Evolutionary conservation across 2,888 invertebrate species (phyloP).

Genomic region (Torymus texanus): DNA sequence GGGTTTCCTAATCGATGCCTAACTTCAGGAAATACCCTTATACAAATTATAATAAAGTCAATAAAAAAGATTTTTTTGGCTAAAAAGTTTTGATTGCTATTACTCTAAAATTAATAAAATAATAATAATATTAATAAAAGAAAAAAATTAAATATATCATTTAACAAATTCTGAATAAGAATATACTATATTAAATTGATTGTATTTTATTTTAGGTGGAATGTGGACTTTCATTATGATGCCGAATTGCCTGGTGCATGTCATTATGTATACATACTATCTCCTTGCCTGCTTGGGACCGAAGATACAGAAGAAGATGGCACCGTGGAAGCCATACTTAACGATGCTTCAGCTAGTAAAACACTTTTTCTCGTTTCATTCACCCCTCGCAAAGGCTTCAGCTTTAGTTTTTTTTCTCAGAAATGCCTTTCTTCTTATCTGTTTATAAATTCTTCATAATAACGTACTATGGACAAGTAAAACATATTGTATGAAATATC

Average conservation of each 20-base stretch:
- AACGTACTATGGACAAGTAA: too few species aligned
- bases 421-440: neutral
- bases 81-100: too few species aligned
- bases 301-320: constrained; percentile 77
- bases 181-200: neutral
- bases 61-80: too few species aligned
- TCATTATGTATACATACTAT: constrained; percentile 88
- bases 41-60: too few species aligned
- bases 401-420: neutral
- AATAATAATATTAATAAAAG: neutral
- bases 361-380: constrained; percentile 48
- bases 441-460: too few species aligned
- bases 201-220: constrained; percentile 77
- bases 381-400: constrained; percentile 5
- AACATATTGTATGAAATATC: too few species aligned
- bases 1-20: too few species aligned
- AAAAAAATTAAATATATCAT: too few species aligned
- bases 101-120: too few species aligned
- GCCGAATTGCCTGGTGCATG: constrained; percentile 82
- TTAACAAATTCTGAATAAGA: too few species aligned
- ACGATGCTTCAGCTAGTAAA: constrained; percentile 82
- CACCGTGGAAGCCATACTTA: constrained; percentile 79
- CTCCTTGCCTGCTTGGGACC: constrained; percentile 81
- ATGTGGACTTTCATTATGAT: constrained; percentile 81
- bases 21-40: too few species aligned